Conservation (phyloP, 2,888 invertebrate species). For the Apomyelois bistriatella region DNA sequence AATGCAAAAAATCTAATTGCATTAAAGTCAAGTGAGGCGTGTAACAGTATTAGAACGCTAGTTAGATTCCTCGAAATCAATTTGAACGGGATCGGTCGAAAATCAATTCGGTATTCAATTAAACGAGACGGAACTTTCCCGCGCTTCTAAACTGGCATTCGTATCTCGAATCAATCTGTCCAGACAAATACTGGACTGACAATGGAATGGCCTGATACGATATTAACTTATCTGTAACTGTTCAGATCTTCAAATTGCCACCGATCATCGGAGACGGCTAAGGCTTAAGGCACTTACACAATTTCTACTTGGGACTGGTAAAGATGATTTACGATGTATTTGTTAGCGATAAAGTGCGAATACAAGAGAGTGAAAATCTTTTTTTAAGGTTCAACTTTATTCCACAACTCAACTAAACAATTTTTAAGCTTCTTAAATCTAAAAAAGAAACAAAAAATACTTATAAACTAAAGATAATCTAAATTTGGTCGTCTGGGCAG, state of each 20-base stretch:
- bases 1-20: conserved; percentile 45
- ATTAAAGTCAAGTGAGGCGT: conserved; percentile 43
- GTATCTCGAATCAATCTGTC: conserved; percentile 66
- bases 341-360: too few relatives aligned
- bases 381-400: too few relatives aligned
- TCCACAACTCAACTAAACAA: too few relatives aligned
- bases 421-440: too few relatives aligned
- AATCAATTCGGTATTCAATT: conserved; percentile 73
- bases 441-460: too few relatives aligned
- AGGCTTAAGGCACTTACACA: too few relatives aligned
- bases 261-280: conserved; percentile 25
- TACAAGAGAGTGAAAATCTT: too few relatives aligned
- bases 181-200: conserved; percentile 64
- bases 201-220: conserved; percentile 60
- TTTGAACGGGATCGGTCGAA: conserved; percentile 62
- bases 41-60: conserved; percentile 53
- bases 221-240: conserved; percentile 70
- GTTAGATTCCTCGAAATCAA: conserved; percentile 55
- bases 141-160: conserved; percentile 64
- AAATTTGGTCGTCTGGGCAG: too few relatives aligned
- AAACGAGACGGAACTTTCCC: conserved; percentile 62
- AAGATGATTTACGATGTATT: too few relatives aligned
- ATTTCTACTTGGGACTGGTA: too few relatives aligned
- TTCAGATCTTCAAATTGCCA: conserved; percentile 42
- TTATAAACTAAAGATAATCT: too few relatives aligned